phyloP scores from a whole-genome alignment of 2,888 invertebrate genomes.

The Apomyelois bistriatella region DNA sequence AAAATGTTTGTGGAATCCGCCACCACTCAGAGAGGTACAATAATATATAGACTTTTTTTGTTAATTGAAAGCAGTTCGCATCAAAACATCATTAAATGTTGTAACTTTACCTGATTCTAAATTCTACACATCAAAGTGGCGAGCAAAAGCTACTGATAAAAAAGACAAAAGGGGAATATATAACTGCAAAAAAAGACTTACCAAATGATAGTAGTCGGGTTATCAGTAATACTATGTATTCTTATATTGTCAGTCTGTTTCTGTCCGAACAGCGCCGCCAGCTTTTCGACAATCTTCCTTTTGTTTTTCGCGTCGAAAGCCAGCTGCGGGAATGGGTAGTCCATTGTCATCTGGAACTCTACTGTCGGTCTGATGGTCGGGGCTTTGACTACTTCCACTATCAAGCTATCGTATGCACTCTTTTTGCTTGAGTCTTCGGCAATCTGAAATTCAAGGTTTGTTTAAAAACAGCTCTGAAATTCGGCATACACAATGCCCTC shows the following conservation, averaged over 20 bases:
- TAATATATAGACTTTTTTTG: too few relatives aligned
- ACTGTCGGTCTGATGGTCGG: conserved; percentile 84
- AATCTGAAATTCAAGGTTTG: conserved; percentile 75
- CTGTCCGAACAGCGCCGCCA: conserved; percentile 89
- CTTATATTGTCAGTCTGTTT: conserved; percentile 85
- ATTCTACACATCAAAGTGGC: too few relatives aligned
- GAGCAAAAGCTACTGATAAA: too few relatives aligned
- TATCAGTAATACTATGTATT: conserved; percentile 84
- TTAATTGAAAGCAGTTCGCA: too few relatives aligned
- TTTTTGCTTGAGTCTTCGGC: conserved; percentile 87
- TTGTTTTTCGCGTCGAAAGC: conserved; percentile 86
- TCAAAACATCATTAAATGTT: too few relatives aligned
- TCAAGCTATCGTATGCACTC: conserved; percentile 88
- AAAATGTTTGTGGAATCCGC: too few relatives aligned
- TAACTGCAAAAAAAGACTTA: too few relatives aligned
- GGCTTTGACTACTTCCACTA: conserved; percentile 85
- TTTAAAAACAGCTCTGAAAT: not conserved
- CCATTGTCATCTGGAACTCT: conserved; percentile 90
- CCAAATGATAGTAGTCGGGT: conserved; percentile 86
- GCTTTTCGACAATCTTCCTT: conserved; percentile 89
- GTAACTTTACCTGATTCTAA: too few relatives aligned
- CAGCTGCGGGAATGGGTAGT: conserved; percentile 84
- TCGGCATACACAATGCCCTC: too few relatives aligned
- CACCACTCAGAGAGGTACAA: too few relatives aligned
- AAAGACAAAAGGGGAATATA: too few relatives aligned